Base-by-base conservation (phyloP, 1,140 invertebrate species). In the Harlomillsia oculata region DNA sequence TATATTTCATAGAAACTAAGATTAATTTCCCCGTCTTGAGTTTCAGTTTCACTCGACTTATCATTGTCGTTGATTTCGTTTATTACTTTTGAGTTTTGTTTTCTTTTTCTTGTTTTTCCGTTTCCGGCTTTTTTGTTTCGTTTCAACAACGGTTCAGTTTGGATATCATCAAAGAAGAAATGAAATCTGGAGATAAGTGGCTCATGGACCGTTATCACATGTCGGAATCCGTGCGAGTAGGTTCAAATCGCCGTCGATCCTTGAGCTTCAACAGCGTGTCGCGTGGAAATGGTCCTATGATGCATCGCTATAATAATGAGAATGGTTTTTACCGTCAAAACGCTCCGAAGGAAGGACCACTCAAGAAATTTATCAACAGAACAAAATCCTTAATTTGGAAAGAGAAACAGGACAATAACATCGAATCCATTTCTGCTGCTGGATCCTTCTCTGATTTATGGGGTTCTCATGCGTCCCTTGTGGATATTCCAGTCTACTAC, bases 51-150 rank as follows among this genome's bases (percentile, higher is more conserved):
- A n/a, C 6, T 1, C 14, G 21, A 8, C 3, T 28, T 45, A 28
- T 14, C 18, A 29, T 50, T 56, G 21, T 39, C 32, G 26, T 39
- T 48, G 28, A 29, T 21, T 23, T 40, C 26, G n/a, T 29, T 45
- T 2, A 8, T 45, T 54, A 49, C 49, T 46, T 18, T 32, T 61
- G 40, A 63, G 59, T 60, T 43, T 55, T 56, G 60, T 64, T 30
- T 14, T 56, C 40, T 53, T 32, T 44, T 34, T 45, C 29, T 52
- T 46, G 29, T 55, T 20, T 59, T 50, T 43, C 30, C 23, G 46
- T 34, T 49, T 58, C 30, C 40, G 56, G 60, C 73, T 71, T 59
- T 73, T 71, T 72, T 75, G 60, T 74, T 71, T 59, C 72, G 71
- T 72, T 75, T 13, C 30, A 29, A 40, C 36, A 26, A 32, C 34